Evolutionary conservation across 2,113 vertebrate genomes (phyloP).

Genomic region (Willisornis vidua): DNA sequence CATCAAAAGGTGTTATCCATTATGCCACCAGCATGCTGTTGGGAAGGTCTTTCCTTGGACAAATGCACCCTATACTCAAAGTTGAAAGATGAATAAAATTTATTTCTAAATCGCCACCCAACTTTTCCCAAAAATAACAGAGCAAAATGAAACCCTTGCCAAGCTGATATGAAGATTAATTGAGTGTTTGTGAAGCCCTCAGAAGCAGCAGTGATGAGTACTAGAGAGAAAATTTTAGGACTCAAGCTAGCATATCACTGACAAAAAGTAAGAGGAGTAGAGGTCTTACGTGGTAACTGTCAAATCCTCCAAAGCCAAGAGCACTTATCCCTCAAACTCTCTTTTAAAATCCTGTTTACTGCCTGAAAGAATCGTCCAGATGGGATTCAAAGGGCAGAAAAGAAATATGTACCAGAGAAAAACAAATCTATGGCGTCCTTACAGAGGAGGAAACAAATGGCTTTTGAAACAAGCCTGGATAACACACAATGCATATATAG

Average conservation of each 20-base stretch:
- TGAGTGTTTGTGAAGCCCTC: neutral
- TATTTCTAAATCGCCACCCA: conserved; percentile 15
- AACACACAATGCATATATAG: neutral
- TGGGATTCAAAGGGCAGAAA: conserved; percentile 11
- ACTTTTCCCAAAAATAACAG: neutral
- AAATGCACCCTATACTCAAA: neutral
- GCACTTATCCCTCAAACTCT: neutral
- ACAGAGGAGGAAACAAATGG: neutral
- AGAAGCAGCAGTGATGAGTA: neutral
- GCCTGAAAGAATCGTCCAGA: neutral
- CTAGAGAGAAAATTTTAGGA: neutral
- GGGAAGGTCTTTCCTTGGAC: neutral
- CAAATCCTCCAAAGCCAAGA: neutral
- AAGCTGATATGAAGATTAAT: neutral
- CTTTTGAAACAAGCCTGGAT: neutral
- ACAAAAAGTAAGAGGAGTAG: neutral
- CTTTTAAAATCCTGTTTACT: neutral
- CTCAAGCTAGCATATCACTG: neutral
- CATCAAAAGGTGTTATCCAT: neutral
- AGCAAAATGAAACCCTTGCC: neutral
- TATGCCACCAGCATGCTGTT: neutral
- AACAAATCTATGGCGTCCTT: neutral
- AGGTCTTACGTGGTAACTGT: neutral
- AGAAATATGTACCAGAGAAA: neutral
- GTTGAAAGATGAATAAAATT: neutral